phyloP scores from a whole-genome alignment of 2,888 invertebrate species.

The Campopleginae sp. region DNA sequence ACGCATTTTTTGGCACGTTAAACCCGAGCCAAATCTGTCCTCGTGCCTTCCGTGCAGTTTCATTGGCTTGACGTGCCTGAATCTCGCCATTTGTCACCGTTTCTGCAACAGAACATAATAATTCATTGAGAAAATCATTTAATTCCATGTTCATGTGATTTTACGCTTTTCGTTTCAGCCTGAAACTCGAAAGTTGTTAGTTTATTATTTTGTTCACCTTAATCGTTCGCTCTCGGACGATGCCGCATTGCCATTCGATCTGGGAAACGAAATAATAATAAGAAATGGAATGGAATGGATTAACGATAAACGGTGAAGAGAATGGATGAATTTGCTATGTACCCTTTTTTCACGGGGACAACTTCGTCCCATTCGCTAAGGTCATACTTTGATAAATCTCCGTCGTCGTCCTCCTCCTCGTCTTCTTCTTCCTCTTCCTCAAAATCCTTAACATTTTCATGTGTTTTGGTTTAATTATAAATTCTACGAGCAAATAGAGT shows the following conservation, averaged over 20 bases:
- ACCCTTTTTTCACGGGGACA: constrained; percentile 81
- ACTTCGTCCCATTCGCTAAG: constrained; percentile 86
- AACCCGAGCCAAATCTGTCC: constrained; percentile 80
- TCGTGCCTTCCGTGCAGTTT: constrained; percentile 67
- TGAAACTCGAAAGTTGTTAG: too few relatives aligned
- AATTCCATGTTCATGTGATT: neutral
- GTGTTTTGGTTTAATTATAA: neutral
- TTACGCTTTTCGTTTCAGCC: too few relatives aligned
- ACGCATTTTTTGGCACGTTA: constrained; percentile 77
- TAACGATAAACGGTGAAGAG: neutral
- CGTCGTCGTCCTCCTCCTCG: constrained; percentile 86
- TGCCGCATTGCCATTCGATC: constrained; percentile 77
- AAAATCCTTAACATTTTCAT: constrained; percentile 73
- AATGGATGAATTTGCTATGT: constrained; percentile 27
- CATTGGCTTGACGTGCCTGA: constrained; percentile 78
- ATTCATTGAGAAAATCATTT: neutral
- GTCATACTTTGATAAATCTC: constrained; percentile 86
- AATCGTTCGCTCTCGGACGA: constrained; percentile 77
- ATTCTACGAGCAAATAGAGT: neutral
- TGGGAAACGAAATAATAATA: constrained; percentile 51
- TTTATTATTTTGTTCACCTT: constrained; percentile 79
- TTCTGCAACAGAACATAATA: constrained; percentile 71
- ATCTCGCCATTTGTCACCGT: constrained; percentile 77
- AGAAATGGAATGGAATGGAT: neutral
- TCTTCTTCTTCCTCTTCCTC: constrained; percentile 85